Conservation (phyloP, 2,113 vertebrate genomes). For the Sylvietta virens region DNA sequence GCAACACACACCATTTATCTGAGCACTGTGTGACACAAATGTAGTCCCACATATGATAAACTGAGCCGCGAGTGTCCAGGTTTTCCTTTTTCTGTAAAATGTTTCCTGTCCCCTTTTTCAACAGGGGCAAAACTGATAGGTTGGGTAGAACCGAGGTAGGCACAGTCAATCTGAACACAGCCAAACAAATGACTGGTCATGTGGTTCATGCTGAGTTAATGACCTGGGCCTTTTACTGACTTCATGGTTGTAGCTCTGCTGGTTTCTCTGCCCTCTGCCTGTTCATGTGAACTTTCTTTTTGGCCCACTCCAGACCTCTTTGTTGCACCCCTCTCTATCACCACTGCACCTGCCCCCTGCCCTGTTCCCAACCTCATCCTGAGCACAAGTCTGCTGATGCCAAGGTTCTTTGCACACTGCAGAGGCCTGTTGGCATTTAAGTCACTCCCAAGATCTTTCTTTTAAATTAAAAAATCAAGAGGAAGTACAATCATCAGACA, state of each 20-base stretch:
- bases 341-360: not conserved
- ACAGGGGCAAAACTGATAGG: not conserved
- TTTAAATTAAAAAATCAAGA: not conserved
- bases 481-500: not conserved
- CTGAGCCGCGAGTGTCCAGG: not conserved
- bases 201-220: not conserved
- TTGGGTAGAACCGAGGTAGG: rapidly evolving
- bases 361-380: not conserved
- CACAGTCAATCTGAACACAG: not conserved
- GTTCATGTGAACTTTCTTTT: not conserved
- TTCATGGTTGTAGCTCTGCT: not conserved
- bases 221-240: not conserved
- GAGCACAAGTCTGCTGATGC: not conserved
- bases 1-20: not conserved
- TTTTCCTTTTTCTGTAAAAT: not conserved
- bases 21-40: not conserved
- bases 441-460: not conserved
- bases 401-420: not conserved
- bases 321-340: not conserved
- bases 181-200: not conserved
- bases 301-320: not conserved
- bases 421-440: not conserved
- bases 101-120: not conserved
- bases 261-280: not conserved
- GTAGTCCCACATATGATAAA: not conserved